Base-by-base conservation (phyloP, 2,888 invertebrate genomes). In the Actias luna region DNA sequence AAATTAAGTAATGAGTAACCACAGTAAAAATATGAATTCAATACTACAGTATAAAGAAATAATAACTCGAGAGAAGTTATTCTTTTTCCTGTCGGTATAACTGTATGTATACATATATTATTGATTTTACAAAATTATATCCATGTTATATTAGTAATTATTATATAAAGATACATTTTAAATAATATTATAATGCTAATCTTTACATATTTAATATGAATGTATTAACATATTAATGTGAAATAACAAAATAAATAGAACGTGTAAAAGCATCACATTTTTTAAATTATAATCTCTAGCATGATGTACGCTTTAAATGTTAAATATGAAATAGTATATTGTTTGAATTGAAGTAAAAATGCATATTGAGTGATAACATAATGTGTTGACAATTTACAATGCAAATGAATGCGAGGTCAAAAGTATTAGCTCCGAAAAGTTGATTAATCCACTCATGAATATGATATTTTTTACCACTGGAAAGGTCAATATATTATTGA, bases 391-490 rank as follows among this genome's bases (percentile, higher is more conserved):
- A 55, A 29, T 55, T 55, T 55, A 29, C 55, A 55, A 29, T 55
- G 27, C n/a, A 55, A 29, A 55, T 55, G 16, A 55, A 55, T 55
- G 55, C 55, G 29, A 55, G 55, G 55, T 29, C 55, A 29, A 29
- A 7, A 29, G 46, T 50, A 16, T 55, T 29, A 29, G 55, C 29
- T 55, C 55, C 7, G 29, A 29, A 27, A 29, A 52, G 14, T 7
- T 52, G 42, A 42, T 42, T 42, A 42, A 25, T 12, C 25, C 16
- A 29, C 29, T 29, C 16, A n/a, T 55, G 7, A 10, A 29, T 29
- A 29, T 55, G 27, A 29, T 29, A 55, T 55, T 55, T 50, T 7
- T 50, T 2, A 50, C 22, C 22, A 16, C 25, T 29, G 55, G 29
- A 55, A 55, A 55, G n/a, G 55, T 55, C 29, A 55, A 52, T 55